Conservation (phyloP, 2,797 vertebrate species). For the Peromyscus nudipes region DNA sequence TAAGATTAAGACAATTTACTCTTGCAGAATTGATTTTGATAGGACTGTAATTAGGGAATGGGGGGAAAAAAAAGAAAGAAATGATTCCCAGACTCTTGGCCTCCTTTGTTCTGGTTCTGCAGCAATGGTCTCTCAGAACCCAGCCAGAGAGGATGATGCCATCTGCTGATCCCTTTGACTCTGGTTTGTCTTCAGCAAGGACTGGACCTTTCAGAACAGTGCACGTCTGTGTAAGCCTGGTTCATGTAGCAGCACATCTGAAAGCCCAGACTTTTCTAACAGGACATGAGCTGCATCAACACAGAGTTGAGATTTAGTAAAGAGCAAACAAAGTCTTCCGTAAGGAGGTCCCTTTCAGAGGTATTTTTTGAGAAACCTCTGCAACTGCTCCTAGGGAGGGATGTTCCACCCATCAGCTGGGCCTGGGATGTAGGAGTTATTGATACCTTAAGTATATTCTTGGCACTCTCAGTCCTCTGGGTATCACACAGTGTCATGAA, state of each 20-base stretch:
- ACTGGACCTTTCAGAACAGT: background rate
- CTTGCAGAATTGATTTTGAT: background rate
- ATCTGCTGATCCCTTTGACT: background rate
- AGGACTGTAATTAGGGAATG: background rate
- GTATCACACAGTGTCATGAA: background rate
- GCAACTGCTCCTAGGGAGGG: background rate
- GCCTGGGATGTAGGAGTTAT: background rate
- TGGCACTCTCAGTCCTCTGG: background rate
- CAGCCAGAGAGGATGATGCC: background rate
- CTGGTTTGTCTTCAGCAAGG: background rate
- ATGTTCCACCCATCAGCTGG: background rate
- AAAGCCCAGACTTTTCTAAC: background rate
- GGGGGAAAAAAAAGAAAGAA: background rate
- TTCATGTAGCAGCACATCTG: background rate
- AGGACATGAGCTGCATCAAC: background rate
- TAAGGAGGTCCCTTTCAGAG: no score
- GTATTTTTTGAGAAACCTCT: background rate
- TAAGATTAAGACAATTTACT: background rate
- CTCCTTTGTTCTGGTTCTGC: background rate
- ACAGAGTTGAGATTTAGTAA: background rate
- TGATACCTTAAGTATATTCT: background rate
- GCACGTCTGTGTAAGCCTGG: no score
- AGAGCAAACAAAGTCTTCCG: background rate
- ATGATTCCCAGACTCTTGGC: background rate
- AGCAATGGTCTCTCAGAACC: background rate